A percentile compares a stretch with the other conserved stretches of the same genome.
These are phyloP conservation scores for Criorhina ranunculi DNA, from an alignment of 2,888 invertebrate species.

Conservation along the genomic window DNA sequence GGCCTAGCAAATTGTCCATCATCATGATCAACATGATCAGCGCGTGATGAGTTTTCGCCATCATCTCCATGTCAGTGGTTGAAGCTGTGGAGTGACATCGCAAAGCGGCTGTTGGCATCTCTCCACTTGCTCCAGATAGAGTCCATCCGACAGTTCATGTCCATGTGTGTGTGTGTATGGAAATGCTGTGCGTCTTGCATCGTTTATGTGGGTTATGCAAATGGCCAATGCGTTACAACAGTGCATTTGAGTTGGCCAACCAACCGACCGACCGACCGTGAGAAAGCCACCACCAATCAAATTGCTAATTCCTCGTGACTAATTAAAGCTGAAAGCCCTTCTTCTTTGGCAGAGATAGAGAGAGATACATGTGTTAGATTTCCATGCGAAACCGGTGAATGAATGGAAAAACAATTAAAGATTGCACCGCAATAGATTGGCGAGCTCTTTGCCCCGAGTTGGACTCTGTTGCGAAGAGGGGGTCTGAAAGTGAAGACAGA, in stretches of 20 bases:
- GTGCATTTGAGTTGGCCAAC: slow-evolving; percentile 15
- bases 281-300: slow-evolving; percentile 52
- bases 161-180: slow-evolving; percentile 9
- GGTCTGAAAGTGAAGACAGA: slow-evolving; percentile 34
- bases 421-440: slow-evolving; percentile 61
- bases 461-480: background rate
- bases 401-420: slow-evolving; percentile 65
- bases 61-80: slow-evolving; percentile 54
- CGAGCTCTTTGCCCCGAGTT: background rate
- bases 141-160: slow-evolving; percentile 19
- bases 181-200: slow-evolving; percentile 25
- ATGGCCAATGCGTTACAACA: slow-evolving; percentile 44
- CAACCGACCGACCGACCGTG: slow-evolving; percentile 11
- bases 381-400: slow-evolving; percentile 37
- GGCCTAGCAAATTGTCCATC: slow-evolving; percentile 52
- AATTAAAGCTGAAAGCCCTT: slow-evolving; percentile 66
- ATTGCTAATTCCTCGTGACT: slow-evolving; percentile 69
- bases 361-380: slow-evolving; percentile 41
- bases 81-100: slow-evolving; percentile 36
- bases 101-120: slow-evolving; percentile 50
- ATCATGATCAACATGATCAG: slow-evolving; percentile 31
- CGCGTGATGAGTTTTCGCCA: slow-evolving; percentile 46
- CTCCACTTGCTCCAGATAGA: slow-evolving; percentile 54
- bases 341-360: slow-evolving; percentile 1
- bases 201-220: slow-evolving; percentile 61